Conservation (phyloP, 1,140 invertebrate genomes). For the Listronotus bonariensis region DNA sequence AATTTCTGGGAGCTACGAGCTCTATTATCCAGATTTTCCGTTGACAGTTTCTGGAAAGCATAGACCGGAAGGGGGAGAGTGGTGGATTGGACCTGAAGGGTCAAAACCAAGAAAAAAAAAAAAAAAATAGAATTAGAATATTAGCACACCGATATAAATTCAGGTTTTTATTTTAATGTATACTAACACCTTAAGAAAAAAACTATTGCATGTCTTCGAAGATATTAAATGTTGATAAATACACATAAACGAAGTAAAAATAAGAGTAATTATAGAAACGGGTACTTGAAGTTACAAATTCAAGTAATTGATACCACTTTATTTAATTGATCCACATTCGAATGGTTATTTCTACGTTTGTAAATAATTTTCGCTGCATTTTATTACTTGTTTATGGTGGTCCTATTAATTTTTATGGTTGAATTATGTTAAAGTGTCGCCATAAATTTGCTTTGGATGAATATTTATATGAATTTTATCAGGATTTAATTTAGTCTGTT, state of each 20-base stretch:
- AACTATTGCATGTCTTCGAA: conserved; percentile 21
- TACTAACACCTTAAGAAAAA: background rate
- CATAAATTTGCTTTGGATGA: conserved; percentile 10
- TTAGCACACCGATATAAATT: no score
- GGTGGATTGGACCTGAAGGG: no score
- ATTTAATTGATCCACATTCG: conserved; percentile 31
- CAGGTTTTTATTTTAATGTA: no score
- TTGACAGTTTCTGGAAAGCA: no score
- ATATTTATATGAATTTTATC: no score
- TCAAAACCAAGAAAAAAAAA: no score
- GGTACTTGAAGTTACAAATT: conserved; percentile 30
- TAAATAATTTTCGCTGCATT: conserved; percentile 29
- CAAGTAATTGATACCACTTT: conserved; percentile 29
- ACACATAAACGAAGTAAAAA: conserved; percentile 12
- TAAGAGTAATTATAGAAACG: conserved; percentile 26
- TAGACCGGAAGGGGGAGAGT: no score
- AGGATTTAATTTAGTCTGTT: no score
- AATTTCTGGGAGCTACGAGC: no score
- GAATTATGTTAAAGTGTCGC: conserved; percentile 19
- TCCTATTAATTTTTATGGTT: conserved; percentile 27
- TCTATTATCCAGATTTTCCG: no score
- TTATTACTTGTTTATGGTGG: conserved; percentile 20
- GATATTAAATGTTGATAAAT: conserved; percentile 24
- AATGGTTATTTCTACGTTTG: conserved; percentile 28
- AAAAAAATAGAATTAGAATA: no score